Evolutionary conservation across 2,888 invertebrate genomes (phyloP).

Genomic region (Amiota mariae): DNA sequence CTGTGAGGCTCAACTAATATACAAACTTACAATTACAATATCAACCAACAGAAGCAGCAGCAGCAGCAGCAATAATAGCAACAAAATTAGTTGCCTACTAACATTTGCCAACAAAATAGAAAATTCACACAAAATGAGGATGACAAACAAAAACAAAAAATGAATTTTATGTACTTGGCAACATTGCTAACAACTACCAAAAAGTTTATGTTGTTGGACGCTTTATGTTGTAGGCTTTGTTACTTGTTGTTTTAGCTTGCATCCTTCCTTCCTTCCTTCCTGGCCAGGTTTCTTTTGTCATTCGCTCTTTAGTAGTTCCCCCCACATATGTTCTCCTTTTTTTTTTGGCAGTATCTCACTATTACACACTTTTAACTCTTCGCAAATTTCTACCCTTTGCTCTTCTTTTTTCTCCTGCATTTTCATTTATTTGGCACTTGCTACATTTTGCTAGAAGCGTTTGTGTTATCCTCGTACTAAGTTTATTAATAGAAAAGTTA

Average conservation of each 20-base stretch:
- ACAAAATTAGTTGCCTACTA: background rate
- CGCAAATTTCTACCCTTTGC: no score
- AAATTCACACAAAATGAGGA: no score
- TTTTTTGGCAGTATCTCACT: background rate
- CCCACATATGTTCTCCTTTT: background rate
- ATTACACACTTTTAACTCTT: background rate
- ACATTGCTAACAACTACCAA: background rate
- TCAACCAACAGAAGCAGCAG: background rate
- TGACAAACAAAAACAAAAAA: background rate
- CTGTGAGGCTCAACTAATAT: no score
- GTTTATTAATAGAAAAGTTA: conserved; percentile 52
- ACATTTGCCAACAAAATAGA: conserved; percentile 5
- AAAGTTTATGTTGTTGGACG: background rate
- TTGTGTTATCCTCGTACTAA: conserved; percentile 32
- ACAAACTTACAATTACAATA: background rate
- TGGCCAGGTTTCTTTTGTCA: background rate
- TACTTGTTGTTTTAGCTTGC: background rate
- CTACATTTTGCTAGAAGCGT: conserved; percentile 29
- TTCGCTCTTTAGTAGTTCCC: conserved; percentile 20
- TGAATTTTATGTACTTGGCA: background rate
- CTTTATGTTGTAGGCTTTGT: background rate
- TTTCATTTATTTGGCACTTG: conserved; percentile 38
- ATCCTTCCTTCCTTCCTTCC: conserved; percentile 12
- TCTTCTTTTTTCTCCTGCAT: no score
- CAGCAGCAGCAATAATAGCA: background rate